phyloP scores from a whole-genome alignment of 1,140 invertebrate species.

The Atta cephalotes region DNA sequence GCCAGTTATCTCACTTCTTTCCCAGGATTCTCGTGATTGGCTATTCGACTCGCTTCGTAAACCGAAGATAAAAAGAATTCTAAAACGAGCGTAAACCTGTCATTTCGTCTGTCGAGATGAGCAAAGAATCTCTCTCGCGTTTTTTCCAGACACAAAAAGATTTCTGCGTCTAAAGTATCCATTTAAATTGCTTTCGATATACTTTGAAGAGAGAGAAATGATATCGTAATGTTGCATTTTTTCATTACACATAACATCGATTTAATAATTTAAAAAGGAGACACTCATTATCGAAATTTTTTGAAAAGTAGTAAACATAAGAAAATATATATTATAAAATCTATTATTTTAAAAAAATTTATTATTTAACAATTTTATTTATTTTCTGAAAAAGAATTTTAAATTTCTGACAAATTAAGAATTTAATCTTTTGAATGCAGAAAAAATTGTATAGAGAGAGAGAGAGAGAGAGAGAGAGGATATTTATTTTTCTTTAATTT shows the following conservation, averaged over 20 bases:
- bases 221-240: not conserved
- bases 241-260: not conserved
- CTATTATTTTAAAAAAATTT: not conserved
- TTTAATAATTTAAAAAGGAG: not conserved
- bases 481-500: slow-evolving; percentile 1
- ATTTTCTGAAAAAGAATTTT: not conserved
- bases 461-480: too few relatives aligned
- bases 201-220: not conserved
- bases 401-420: not conserved
- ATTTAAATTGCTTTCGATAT: not conserved
- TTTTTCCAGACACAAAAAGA: slow-evolving; percentile 5
- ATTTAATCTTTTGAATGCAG: not conserved
- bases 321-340: not conserved
- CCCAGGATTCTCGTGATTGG: slow-evolving; percentile 36
- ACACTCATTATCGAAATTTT: not conserved
- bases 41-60: slow-evolving; percentile 47
- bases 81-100: slow-evolving; percentile 29
- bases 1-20: not conserved
- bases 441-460: not conserved
- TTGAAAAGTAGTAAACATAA: not conserved
- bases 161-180: slow-evolving; percentile 3
- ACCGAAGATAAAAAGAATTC: slow-evolving; percentile 47
- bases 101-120: slow-evolving; percentile 29
- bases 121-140: slow-evolving; percentile 17
- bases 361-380: not conserved